Conservation (phyloP, 1,140 invertebrate species). For the Lysiphlebus fabarum region DNA sequence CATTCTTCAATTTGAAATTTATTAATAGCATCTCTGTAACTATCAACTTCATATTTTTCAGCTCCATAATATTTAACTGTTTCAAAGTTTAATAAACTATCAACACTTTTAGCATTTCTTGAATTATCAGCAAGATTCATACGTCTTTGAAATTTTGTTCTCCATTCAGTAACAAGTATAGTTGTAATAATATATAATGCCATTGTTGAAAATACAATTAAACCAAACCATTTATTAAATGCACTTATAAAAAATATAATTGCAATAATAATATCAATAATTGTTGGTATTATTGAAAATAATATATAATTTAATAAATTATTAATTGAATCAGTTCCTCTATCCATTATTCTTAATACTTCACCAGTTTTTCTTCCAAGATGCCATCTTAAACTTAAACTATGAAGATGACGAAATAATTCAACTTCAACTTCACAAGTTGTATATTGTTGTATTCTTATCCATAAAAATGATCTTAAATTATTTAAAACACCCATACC, state of each 20-base stretch:
- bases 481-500: conserved; percentile 92
- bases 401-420: conserved; percentile 74
- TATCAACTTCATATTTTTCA: conserved; percentile 84
- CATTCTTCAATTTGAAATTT: conserved; percentile 87
- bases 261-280: conserved; percentile 90
- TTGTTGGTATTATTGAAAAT: conserved; percentile 86
- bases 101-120: conserved; percentile 84
- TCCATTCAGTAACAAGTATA: conserved; percentile 89
- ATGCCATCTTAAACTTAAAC: conserved; percentile 85
- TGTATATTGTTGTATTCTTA: conserved; percentile 91
- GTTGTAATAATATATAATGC: conserved; percentile 83
- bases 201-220: conserved; percentile 93
- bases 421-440: conserved; percentile 83
- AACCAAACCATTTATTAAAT: conserved; percentile 91
- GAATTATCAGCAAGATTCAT: conserved; percentile 95
- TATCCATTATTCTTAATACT: conserved; percentile 90
- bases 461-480: conserved; percentile 88
- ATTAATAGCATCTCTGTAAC: conserved; percentile 77
- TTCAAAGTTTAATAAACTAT: conserved; percentile 96
- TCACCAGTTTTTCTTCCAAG: conserved; percentile 91
- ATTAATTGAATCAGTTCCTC: conserved; percentile 92
- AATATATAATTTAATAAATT: conserved; percentile 86
- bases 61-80: conserved; percentile 97
- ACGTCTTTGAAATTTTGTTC: conserved; percentile 86
- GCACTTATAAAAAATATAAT: conserved; percentile 81